Evolutionary conservation across 2,113 vertebrate genomes (phyloP).

Genomic region (Propithecus coquereli): DNA sequence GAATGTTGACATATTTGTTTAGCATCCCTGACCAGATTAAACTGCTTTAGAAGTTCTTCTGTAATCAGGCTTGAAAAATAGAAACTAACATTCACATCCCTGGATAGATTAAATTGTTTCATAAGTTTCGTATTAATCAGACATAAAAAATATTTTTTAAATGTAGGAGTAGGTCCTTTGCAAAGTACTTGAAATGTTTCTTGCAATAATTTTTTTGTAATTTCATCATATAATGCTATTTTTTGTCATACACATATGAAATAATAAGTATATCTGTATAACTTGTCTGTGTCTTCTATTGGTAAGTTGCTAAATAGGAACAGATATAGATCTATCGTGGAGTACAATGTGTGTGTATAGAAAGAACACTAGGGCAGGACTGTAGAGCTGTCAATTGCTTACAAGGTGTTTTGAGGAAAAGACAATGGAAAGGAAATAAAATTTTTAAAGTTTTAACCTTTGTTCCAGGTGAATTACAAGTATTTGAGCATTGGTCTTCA

Average conservation of each 20-base stretch:
- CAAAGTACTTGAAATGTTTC: conserved; percentile 44
- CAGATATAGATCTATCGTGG: neutral
- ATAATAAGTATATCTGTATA: neutral
- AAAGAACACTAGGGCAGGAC: neutral
- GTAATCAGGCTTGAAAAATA: conserved; percentile 80
- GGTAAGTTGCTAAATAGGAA: neutral
- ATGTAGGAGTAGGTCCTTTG: neutral
- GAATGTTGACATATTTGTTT: conserved; percentile 81
- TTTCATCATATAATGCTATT: neutral
- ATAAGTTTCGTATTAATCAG: conserved; percentile 76
- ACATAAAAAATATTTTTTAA: conserved; percentile 49
- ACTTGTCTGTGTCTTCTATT: neutral
- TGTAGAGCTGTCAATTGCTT: neutral
- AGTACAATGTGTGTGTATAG: neutral
- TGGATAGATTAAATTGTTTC: conserved; percentile 76
- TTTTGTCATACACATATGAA: neutral
- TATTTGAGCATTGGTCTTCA: neutral
- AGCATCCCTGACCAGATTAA: conserved; percentile 79
- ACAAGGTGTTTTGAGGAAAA: neutral
- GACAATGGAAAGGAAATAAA: neutral
- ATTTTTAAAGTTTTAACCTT: neutral
- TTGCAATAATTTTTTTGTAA: neutral
- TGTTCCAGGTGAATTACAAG: neutral
- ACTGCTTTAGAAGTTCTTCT: conserved; percentile 74
- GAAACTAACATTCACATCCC: conserved; percentile 68